These are phyloP conservation scores for Drosophila dunni DNA, from an alignment of 1,140 invertebrate species.

Conservation along the genomic window DNA sequence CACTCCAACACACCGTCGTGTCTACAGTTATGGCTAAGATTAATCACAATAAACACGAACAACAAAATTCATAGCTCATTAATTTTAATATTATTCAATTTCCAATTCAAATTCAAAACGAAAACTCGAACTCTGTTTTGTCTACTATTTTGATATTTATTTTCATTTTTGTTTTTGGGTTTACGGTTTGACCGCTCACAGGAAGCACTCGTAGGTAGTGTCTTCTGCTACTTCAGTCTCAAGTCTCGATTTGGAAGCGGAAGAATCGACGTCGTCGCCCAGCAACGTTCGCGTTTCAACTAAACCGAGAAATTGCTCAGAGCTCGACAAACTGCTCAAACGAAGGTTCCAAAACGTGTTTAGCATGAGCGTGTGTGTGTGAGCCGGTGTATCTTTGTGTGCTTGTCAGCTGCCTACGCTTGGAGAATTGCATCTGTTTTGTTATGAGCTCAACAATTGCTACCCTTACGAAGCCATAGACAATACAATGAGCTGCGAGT, in stretches of 20 bases:
- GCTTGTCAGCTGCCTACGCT: conserved; percentile 49
- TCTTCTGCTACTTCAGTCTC: neutral
- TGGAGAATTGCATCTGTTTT: conserved; percentile 74
- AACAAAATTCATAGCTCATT: conserved; percentile 37
- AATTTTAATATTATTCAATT: conserved; percentile 64
- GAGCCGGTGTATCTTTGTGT: conserved; percentile 20
- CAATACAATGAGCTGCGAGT: conserved; percentile 42
- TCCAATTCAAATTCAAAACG: conserved; percentile 11
- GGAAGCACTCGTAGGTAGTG: conserved; percentile 52
- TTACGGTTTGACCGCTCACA: conserved; percentile 48
- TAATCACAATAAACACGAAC: conserved; percentile 54
- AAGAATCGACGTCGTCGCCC: conserved; percentile 61
- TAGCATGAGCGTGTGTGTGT: conserved; percentile 39
- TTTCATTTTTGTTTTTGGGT: neutral
- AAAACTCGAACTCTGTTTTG: neutral
- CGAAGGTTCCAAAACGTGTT: conserved; percentile 64
- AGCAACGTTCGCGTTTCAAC: conserved; percentile 72
- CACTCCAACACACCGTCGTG: neutral
- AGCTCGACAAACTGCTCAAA: conserved; percentile 35
- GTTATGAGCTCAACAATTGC: conserved; percentile 49
- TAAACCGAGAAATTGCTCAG: conserved; percentile 65
- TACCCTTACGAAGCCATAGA: conserved; percentile 51
- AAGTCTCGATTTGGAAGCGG: conserved; percentile 4
- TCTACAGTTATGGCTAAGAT: conserved; percentile 50
- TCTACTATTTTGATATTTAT: no score